phyloP scores from a whole-genome alignment of 2,888 invertebrate species.

The Ichneumoninae sp. region DNA sequence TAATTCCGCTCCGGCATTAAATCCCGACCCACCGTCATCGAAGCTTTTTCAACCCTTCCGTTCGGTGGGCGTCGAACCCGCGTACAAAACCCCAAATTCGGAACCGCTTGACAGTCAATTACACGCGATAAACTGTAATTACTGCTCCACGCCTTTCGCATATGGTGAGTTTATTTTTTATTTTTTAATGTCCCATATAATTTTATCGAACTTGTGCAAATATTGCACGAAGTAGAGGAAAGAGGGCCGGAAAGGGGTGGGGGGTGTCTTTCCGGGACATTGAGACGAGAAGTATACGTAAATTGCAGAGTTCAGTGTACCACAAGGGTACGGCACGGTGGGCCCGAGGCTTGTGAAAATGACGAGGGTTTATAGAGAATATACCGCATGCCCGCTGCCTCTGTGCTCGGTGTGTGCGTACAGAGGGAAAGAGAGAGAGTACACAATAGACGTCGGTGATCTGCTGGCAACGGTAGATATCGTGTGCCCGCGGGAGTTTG shows the following conservation, averaged over 20 bases:
- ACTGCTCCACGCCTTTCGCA: conserved; percentile 1
- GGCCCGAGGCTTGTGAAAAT: conserved; percentile 56
- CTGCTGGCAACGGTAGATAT: conserved; percentile 63
- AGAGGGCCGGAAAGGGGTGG: not conserved
- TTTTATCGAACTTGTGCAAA: conserved; percentile 25
- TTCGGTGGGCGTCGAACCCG: not conserved
- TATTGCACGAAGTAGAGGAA: not conserved
- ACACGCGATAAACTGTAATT: not conserved
- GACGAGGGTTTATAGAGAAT: conserved; percentile 45
- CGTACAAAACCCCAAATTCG: not conserved
- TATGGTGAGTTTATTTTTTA: not conserved
- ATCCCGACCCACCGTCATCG: not conserved
- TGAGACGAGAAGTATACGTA: conserved; percentile 38
- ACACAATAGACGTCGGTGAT: conserved; percentile 54
- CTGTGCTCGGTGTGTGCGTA: conserved; percentile 29
- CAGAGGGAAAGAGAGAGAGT: not conserved
- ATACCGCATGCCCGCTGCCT: conserved; percentile 18
- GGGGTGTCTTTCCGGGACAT: not conserved
- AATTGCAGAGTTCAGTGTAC: conserved; percentile 58
- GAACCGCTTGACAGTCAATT: not conserved
- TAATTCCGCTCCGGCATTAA: not conserved
- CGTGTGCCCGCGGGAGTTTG: conserved; percentile 62
- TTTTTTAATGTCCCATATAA: conserved; percentile 11
- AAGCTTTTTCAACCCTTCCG: not conserved
- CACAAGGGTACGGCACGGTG: conserved; percentile 41